Percentiles rank a stretch among this genome's conserved stretches.
Conservation (phyloP, 2,888 invertebrate species). For the Ellobium chinense region DNA sequence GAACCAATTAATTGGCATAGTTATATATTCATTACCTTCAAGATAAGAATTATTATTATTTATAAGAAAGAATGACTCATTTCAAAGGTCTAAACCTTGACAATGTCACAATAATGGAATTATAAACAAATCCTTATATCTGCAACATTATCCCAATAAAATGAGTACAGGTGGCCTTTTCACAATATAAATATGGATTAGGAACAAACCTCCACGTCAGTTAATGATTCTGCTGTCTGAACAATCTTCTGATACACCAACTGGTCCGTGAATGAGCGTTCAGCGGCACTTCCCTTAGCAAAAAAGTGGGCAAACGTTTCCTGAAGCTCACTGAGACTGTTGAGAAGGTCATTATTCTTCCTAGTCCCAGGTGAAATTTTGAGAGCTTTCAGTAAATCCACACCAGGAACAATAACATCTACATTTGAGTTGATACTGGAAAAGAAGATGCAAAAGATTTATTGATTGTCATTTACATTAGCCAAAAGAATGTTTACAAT, state of each 20-base stretch:
- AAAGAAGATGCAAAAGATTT: slow-evolving; percentile 26
- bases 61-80: too few species aligned
- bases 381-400: slow-evolving; percentile 74
- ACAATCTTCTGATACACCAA: slow-evolving; percentile 60
- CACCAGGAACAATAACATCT: slow-evolving; percentile 79
- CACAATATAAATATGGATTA: too few species aligned
- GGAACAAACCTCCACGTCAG: slow-evolving; percentile 62
- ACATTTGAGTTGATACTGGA: slow-evolving; percentile 79
- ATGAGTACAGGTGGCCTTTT: too few species aligned
- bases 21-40: too few species aligned
- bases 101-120: too few species aligned
- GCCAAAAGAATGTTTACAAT: too few species aligned
- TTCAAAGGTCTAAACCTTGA: too few species aligned
- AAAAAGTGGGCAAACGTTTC: slow-evolving; percentile 79
- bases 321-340: slow-evolving; percentile 75
- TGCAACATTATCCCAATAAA: too few species aligned
- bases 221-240: slow-evolving; percentile 58
- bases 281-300: slow-evolving; percentile 79
- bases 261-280: slow-evolving; percentile 71
- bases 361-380: slow-evolving; percentile 68
- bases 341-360: slow-evolving; percentile 68
- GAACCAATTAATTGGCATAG: too few species aligned
- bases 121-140: too few species aligned
- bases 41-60: too few species aligned
- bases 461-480: neutral